These are phyloP conservation scores for Thecophora atra DNA, from an alignment of 2,888 invertebrate species.

Conservation along the genomic window DNA sequence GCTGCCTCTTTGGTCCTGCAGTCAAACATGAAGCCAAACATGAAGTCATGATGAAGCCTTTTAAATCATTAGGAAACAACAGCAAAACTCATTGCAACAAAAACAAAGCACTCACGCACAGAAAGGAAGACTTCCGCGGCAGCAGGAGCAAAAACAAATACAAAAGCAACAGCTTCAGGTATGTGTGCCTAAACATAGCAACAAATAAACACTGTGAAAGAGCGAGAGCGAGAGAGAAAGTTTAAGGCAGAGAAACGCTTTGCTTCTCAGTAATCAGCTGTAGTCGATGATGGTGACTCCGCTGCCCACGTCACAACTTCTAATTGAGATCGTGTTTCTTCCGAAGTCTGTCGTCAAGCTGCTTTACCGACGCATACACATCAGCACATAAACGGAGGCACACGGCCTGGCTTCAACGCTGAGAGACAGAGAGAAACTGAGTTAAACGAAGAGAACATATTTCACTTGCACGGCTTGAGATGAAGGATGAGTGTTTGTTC, in stretches of 20 bases:
- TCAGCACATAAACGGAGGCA: neutral
- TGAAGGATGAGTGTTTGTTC: neutral
- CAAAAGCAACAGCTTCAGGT: neutral
- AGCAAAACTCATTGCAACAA: neutral
- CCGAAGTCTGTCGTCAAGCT: neutral
- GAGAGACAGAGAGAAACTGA: neutral
- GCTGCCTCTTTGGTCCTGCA: too few species aligned
- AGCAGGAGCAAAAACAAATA: neutral
- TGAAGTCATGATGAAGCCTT: too few species aligned
- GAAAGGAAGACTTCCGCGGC: neutral
- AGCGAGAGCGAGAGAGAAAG: neutral
- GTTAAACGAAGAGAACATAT: neutral
- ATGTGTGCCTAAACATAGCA: neutral
- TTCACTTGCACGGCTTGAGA: conserved; percentile 8
- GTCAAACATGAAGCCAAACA: too few species aligned
- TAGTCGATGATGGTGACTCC: neutral
- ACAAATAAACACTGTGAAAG: neutral
- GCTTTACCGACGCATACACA: conserved; percentile 18
- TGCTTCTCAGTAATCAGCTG: too few species aligned
- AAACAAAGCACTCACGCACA: neutral
- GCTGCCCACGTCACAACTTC: conserved; percentile 11
- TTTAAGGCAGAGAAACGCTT: neutral
- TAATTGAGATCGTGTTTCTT: conserved; percentile 32
- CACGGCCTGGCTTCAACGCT: neutral
- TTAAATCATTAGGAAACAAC: neutral